Base-by-base conservation (phyloP, 2,113 vertebrate genomes). In the Ageneiosus marmoratus region DNA sequence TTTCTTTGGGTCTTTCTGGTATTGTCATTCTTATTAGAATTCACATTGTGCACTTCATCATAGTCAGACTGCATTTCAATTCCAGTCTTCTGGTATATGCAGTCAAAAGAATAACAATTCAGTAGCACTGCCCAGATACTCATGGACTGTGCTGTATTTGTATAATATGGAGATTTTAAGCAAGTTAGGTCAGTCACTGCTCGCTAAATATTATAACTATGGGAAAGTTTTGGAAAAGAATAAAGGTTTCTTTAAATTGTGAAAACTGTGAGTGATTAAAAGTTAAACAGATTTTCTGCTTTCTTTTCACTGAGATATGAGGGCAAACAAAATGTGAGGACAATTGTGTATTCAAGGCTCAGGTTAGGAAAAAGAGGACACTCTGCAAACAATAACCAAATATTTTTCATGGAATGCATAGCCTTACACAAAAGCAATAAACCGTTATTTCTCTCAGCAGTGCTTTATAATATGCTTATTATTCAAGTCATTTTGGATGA, bases 401-500 rank as follows among this genome's bases (percentile, higher is more conserved):
- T 92, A 90, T 94, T 93, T 93, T 91, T 88, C 63, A 92, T 93
- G 92, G 91, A 93, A 79, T 82, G 85, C 53, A 27, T 50, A 79
- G 83, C 86, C 75, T 84, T 37, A 87, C 87, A 83, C 85, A 83
- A 91, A 89, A 84, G 74, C 63, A 82, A 84, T 88, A 83, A 86
- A 90, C 86, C 86, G 86, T 83, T 86, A 87, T 88, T 82, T 82
- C 86, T 89, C 90, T 93, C 90, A 90, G 88, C 90, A 86, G 89
- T 81, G 82, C 84, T 79, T n/a, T 90, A 91, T 91, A 90, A 91
- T 91, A 86, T 89, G 88, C 86, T 89, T 91, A 89, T 93, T 93
- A 91, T 88, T 91, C 86, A 90, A 86, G 89, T 88, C 81, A 55
- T 62, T 82, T 86, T 89, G 87, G 88, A 87, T 86, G 88, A 86